Evolutionary conservation across 2,797 vertebrate species (phyloP).

Genomic region (Denticeps clupeoides): DNA sequence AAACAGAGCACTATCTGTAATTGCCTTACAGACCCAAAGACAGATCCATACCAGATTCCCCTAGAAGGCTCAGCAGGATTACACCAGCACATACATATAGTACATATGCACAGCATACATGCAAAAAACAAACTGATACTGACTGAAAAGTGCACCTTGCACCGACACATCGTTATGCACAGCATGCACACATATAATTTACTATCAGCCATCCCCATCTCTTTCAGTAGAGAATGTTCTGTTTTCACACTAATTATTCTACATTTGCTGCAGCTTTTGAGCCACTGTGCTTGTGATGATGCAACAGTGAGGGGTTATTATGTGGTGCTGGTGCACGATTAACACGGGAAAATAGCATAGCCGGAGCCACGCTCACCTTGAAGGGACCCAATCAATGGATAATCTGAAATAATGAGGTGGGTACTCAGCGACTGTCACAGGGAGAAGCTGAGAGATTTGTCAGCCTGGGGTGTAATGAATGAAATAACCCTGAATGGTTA

Average conservation of each 20-base stretch:
- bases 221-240: neutral
- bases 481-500: no score
- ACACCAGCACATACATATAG: conserved; percentile 4
- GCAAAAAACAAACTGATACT: no score
- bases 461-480: no score
- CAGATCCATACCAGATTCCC: conserved; percentile 9
- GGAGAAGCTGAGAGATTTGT: no score
- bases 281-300: neutral
- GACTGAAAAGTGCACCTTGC: no score
- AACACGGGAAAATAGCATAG: no score
- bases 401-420: conserved; percentile 6
- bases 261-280: neutral
- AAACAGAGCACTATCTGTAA: conserved; percentile 21
- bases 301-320: neutral
- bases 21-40: conserved; percentile 19
- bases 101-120: neutral
- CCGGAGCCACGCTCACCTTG: no score
- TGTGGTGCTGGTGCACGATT: neutral
- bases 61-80: conserved; percentile 1
- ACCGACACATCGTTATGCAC: conserved; percentile 3
- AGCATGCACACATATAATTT: neutral
- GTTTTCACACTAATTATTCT: neutral
- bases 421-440: no score
- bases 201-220: neutral
- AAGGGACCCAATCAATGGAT: conserved; percentile 11